Percentiles rank a stretch among this genome's conserved stretches.
Evolutionary conservation across 2,888 invertebrate species (phyloP).

Genomic region (Lysandra bellargus): DNA sequence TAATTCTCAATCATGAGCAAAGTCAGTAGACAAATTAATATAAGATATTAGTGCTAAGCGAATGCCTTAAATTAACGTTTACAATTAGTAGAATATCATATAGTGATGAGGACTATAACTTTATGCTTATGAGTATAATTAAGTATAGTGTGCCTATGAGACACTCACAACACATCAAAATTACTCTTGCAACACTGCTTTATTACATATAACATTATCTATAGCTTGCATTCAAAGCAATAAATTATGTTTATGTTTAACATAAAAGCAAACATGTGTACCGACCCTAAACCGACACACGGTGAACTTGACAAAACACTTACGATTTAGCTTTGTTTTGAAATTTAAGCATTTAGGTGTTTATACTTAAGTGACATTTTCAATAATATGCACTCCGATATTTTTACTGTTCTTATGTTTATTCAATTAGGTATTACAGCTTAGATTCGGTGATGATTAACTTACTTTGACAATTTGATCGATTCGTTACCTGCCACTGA

Average conservation of each 20-base stretch:
- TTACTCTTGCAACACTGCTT: neutral
- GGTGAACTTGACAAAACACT: neutral
- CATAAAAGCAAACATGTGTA: neutral
- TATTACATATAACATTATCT: neutral
- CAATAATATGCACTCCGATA: neutral
- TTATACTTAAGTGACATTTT: neutral
- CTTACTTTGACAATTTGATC: neutral
- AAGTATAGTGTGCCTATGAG: conserved; percentile 19
- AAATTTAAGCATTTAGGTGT: neutral
- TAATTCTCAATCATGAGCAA: conserved; percentile 11
- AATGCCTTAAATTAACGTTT: neutral
- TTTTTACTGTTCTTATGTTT: neutral
- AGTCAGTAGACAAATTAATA: neutral
- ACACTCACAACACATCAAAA: conserved; percentile 19
- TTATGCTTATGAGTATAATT: conserved; percentile 19
- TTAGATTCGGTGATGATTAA: no score
- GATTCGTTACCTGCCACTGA: neutral
- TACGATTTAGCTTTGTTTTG: neutral
- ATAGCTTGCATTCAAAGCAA: neutral
- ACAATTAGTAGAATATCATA: conserved; percentile 3
- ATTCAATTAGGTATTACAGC: neutral
- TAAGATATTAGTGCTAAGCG: conserved; percentile 1
- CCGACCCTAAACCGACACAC: neutral
- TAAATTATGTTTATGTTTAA: neutral
- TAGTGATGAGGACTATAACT: conserved; percentile 4